Evolutionary conservation across 2,888 invertebrate species (phyloP), one percentile per base, ranked within the genome.

Genomic region (Habroteleia sp.): DNA sequence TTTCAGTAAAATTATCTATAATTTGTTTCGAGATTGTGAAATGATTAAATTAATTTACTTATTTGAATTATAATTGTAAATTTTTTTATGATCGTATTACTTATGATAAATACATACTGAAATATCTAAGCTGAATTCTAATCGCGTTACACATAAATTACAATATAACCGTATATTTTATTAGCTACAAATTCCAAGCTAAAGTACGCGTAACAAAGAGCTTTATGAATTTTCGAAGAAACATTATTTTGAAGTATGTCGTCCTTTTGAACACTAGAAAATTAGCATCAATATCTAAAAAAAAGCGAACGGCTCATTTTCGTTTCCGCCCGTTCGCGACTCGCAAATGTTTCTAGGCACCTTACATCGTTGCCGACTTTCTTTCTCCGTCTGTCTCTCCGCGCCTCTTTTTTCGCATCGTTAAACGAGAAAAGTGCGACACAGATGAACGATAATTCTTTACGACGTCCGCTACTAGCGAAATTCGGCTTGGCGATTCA

Each of bases 381-480:
- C 63, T 56, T 41, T 63, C 60, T 72, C 35, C 48, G 50, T 42
- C 52, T 31, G 37, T 35, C 29, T 56, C 46, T 48, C 54, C 74
- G 46, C 60, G 65, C 44, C 65, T 75, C 71, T 75, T 71, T 75
- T 75, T 71, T 75, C 75, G 65, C 75, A 71, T 75, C 75, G 75
- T 75, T 75, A 65, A 65, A 54, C 65, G 65, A 71, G 65, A 69
- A 74, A 74, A 74, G 74, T 74, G 50, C 56, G 74, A 68, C 62
- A 74, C 48, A 68, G 63, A 74, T 58, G 63, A 74, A 74, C 74
- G 74, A 74, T 74, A 60, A 74, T 74, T 74, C 74, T 69, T 74
- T 74, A 74, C 74, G 69, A 74, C 69, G 74, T 74, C 69, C 69
- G 74, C 41, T 60, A 44, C 74, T 63, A 62, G 54, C 60, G 74